A percentile compares a stretch with the other conserved stretches of the same genome.
These are phyloP conservation scores for Zygaena filipendulae DNA, from an alignment of 2,888 invertebrate species.

Conservation along the genomic window DNA sequence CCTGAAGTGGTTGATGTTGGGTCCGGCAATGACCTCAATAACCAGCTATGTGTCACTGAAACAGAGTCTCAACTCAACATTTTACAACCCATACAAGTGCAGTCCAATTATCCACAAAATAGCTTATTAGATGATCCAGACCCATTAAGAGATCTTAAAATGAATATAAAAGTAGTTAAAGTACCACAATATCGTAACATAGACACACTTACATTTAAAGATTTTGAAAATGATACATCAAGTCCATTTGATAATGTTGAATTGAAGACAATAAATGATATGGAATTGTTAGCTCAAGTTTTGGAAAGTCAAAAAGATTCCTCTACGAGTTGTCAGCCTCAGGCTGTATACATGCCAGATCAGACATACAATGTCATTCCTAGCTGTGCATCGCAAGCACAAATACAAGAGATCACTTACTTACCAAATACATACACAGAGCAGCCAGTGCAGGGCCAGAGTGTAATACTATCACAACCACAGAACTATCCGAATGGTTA, in stretches of 20 bases:
- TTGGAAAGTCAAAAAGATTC: conserved; percentile 55
- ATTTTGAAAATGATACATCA: conserved; percentile 92
- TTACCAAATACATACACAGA: conserved; percentile 48
- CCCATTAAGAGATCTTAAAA: conserved; percentile 44
- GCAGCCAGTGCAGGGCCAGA: conserved; percentile 38
- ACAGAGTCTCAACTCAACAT: conserved; percentile 42
- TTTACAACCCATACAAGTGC: conserved; percentile 53
- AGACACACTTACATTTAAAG: conserved; percentile 69
- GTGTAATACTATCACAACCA: conserved; percentile 41
- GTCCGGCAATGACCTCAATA: conserved; percentile 22
- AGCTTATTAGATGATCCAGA: conserved; percentile 58
- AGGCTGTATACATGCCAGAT: conserved; percentile 26
- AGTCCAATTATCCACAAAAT: conserved; percentile 36
- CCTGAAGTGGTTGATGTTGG: conserved; percentile 22
- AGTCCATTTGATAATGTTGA: conserved; percentile 95
- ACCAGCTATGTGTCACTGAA: conserved; percentile 24
- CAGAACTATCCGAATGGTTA: conserved; percentile 49
- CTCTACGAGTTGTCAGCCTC: conserved; percentile 30
- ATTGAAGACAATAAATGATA: conserved; percentile 91
- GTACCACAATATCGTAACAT: conserved; percentile 40
- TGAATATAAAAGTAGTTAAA: conserved; percentile 37
- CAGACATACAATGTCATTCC: conserved; percentile 30
- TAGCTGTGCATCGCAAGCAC: conserved; percentile 44
- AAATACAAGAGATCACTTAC: conserved; percentile 41
- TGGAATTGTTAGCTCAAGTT: conserved; percentile 89